phyloP scores from a whole-genome alignment of 2,888 invertebrate genomes.

The Lissonota sp. region DNA sequence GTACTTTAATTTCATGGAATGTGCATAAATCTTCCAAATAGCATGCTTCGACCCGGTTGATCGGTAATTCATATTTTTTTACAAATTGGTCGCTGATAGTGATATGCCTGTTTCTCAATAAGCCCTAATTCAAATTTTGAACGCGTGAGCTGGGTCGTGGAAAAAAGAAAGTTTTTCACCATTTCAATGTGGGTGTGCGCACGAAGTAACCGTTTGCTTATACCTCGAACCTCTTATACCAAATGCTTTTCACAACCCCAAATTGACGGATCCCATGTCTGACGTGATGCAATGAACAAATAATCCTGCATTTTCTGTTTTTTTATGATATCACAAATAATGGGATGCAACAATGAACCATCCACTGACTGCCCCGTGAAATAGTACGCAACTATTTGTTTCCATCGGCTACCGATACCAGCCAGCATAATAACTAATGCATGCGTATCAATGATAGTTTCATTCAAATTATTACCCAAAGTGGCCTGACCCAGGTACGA shows the following conservation, averaged over 20 bases:
- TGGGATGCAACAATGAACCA: background rate
- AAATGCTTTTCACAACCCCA: constrained; percentile 49
- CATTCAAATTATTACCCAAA: background rate
- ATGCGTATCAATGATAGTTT: background rate
- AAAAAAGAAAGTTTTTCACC: constrained; percentile 39
- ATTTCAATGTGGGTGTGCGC: background rate
- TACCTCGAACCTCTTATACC: constrained; percentile 35
- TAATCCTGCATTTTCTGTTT: constrained; percentile 44
- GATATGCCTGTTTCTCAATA: constrained; percentile 37
- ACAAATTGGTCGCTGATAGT: constrained; percentile 27
- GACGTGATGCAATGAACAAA: constrained; percentile 41
- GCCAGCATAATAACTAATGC: background rate
- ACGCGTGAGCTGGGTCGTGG: constrained; percentile 45
- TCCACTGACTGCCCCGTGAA: background rate
- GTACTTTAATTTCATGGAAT: too few species aligned
- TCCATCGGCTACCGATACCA: constrained; percentile 29
- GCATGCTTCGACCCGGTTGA: background rate
- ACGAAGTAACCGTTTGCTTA: background rate
- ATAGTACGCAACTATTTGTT: constrained; percentile 41
- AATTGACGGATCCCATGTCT: constrained; percentile 58
- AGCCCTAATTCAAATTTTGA: constrained; percentile 52
- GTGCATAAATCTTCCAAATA: too few species aligned
- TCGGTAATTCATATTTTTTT: constrained; percentile 37
- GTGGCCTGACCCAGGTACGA: background rate
- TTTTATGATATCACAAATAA: background rate